Percentiles rank a stretch among this genome's conserved stretches.
Evolutionary conservation across 2,888 invertebrate species (phyloP).

Genomic region (Limnephilus auricula): DNA sequence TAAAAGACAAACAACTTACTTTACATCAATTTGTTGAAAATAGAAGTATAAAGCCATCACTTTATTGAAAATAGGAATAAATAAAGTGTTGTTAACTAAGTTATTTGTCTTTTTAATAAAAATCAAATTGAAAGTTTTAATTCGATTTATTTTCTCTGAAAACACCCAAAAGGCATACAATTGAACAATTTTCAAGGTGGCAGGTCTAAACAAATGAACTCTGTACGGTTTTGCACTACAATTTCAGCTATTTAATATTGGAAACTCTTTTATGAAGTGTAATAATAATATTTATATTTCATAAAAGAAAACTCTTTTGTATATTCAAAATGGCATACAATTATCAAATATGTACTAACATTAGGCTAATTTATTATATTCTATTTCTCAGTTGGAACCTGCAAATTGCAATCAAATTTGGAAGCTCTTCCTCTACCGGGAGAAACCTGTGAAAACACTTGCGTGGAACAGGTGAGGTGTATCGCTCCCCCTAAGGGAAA

Average conservation of each 20-base stretch:
- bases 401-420: not conserved
- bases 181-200: not conserved
- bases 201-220: too few relatives aligned
- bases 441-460: constrained; percentile 10
- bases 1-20: too few relatives aligned
- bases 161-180: not conserved
- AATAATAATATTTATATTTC: too few relatives aligned
- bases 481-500: not conserved
- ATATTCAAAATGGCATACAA: too few relatives aligned
- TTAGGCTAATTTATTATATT: not conserved
- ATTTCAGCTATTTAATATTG: not conserved
- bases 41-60: too few relatives aligned
- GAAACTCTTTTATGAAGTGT: too few relatives aligned
- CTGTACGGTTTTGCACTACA: not conserved
- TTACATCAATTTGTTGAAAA: too few relatives aligned
- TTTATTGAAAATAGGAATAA: too few relatives aligned
- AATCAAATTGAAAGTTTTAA: too few relatives aligned
- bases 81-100: too few relatives aligned
- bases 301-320: too few relatives aligned
- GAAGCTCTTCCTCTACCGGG: not conserved
- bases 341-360: not conserved
- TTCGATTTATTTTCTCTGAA: not conserved
- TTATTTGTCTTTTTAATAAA: too few relatives aligned
- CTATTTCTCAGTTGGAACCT: not conserved
- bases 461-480: not conserved